A percentile compares a stretch with the other conserved stretches of the same genome.
phyloP scores from a whole-genome alignment of 2,113 vertebrate species.

The Galbula dea region DNA sequence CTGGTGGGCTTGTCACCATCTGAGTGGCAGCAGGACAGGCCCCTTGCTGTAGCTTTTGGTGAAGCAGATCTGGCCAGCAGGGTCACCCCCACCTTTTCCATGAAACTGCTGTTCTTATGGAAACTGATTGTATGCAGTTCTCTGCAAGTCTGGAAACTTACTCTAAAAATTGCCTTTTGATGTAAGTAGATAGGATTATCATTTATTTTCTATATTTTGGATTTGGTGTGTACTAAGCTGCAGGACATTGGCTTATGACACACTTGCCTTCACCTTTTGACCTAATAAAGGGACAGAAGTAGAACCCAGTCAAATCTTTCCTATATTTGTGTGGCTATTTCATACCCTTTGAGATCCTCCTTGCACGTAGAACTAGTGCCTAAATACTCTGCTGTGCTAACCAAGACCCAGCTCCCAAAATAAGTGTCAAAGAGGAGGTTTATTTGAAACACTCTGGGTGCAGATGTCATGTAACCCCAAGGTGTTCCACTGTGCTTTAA shows the following conservation, averaged over 20 bases:
- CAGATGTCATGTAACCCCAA: background rate
- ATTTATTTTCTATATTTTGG: slow-evolving; percentile 67
- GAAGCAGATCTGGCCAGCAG: background rate
- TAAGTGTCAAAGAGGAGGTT: background rate
- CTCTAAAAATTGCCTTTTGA: slow-evolving; percentile 40
- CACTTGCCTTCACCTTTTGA: slow-evolving; percentile 56
- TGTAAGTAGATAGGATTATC: slow-evolving; percentile 61
- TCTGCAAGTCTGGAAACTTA: slow-evolving; percentile 58
- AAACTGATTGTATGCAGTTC: slow-evolving; percentile 53
- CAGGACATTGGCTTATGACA: slow-evolving; percentile 65
- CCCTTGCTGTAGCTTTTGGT: background rate
- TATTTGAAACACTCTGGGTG: background rate
- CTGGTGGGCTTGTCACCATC: background rate
- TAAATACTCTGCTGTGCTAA: slow-evolving; percentile 41
- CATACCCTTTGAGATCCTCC: slow-evolving; percentile 35
- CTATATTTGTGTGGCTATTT: slow-evolving; percentile 46
- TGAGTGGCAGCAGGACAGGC: background rate
- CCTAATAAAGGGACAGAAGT: slow-evolving; percentile 53
- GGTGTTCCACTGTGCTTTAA: background rate
- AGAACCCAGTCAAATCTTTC: slow-evolving; percentile 47
- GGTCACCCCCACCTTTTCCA: background rate
- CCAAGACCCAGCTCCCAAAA: background rate
- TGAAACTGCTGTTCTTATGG: slow-evolving; percentile 58
- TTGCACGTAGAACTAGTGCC: slow-evolving; percentile 36
- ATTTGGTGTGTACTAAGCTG: slow-evolving; percentile 60